Evolutionary conservation across 92 coral and sea anemone genomes (phyloP), one percentile per base, ranked within the genome.

Genomic region (Scolanthus callimorphus): DNA sequence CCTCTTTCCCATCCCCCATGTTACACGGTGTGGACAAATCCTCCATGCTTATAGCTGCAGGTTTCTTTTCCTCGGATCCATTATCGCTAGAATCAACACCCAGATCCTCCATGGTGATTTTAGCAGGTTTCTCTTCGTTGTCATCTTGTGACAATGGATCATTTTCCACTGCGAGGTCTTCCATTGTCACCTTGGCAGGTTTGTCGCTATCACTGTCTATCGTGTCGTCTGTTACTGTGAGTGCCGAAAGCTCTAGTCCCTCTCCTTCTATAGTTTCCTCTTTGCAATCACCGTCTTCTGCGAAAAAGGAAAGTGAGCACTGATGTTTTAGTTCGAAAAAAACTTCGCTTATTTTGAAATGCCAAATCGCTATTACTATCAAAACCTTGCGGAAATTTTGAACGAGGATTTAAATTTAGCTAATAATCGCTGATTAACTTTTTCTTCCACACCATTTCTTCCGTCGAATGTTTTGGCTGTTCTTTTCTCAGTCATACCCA

Each of bases 171-270:
- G 81, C 76, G 1, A 86, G 70, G 49, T 86, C 95, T 64, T 82
- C 81, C 89, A 86, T 77, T n/a, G 95, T 86, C 48, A 86, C 59
- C 25, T 50, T 65, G 3, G 81, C 89, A 4, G 95, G 89, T 65
- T 65, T 65, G 25, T 81, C 89, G 1, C 67, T 73, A 31, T 77
- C 82, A n/a, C 39, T 74, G 44, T 20, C 23, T 11, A 6, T 15
- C 4, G 29, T 51, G 34, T 71, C 59, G 27, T 71, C 78, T n/a
- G 41, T 34, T 17, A 28, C 27, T 2, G 78, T 60, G 4, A 71
- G 55, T 2, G 78, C 62, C 10, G 70, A 71, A 3, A 71, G 59
- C 19, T 71, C 78, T 21, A 71, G 49, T 1, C 59, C 60, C 20
- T 70, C 78, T 0, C 78, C 78, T 50, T 71, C 78, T 4, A 46